Base-by-base conservation (phyloP, 2,113 vertebrate genomes). In the Silurus meridionalis region DNA sequence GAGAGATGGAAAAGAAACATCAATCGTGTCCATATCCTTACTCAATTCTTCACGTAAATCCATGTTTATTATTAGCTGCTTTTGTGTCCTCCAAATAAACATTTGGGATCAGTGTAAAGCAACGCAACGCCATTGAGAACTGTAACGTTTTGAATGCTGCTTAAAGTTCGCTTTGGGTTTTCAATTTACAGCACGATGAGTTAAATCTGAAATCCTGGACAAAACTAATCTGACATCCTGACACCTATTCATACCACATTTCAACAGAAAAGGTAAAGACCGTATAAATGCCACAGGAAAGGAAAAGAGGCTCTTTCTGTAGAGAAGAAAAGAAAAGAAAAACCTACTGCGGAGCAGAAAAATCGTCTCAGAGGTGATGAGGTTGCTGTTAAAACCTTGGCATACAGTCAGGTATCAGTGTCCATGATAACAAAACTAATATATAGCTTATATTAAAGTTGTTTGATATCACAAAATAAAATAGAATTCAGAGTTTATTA, bases 21-120 rank as follows among this genome's bases (percentile, higher is more conserved):
- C 91, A 61, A 89, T 86, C 81, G 82, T 85, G 91, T 90, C 85
- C 91, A 92, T 92, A 90, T 92, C 57, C 88, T 87, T 83, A 91
- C 87, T 93, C 90, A 89, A 83, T 88, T 90, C 88, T 79, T 85
- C 90, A 90, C 90, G 90, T 91, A 88, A 37, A 84, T 83, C 66
- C 55, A 1, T 58, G 89, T 88, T 91, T 90, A 93, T 92, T 92
- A 92, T 94, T 90, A 90, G 75, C 87, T 91, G 79, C 50, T 72
- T 88, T 87, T 87, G 86, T 92, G 90, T 88, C 87, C 84, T 89
- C 91, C 79, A 55, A 78, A 79, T 82, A 85, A 91, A 90, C 91
- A 90, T 91, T 72, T 67, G 86, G 92, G 92, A 94, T 94, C 94
- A 94, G 79, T 91, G 90, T 94, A 86, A 87, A 89, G 86, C 83